Conservation (phyloP, 2,797 vertebrate species). For the Todus mexicanus region DNA sequence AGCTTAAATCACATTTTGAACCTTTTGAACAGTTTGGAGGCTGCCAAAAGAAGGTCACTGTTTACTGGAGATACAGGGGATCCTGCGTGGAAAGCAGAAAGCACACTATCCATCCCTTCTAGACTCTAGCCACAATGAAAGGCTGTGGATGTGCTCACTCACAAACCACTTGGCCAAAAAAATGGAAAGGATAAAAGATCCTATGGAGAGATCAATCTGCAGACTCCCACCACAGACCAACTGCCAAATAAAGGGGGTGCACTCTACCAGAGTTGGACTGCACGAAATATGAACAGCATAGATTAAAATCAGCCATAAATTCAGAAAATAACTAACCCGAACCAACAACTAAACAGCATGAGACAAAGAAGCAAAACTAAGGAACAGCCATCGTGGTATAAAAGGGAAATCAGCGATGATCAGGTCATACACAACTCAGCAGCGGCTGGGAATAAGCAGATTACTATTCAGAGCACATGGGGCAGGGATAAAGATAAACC, state of each 20-base stretch:
- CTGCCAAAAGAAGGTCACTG: background rate
- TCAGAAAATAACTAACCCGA: background rate
- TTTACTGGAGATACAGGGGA: background rate
- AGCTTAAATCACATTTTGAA: background rate
- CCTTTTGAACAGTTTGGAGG: background rate
- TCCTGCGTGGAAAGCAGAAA: background rate
- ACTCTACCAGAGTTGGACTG: background rate
- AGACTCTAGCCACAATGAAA: background rate
- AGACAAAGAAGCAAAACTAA: background rate
- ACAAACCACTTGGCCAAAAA: background rate
- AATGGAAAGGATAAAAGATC: background rate
- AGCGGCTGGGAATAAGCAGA: background rate
- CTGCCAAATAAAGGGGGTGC: rapidly evolving
- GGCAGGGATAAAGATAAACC: background rate
- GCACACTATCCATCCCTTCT: background rate
- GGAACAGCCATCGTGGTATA: background rate
- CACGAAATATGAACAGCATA: background rate
- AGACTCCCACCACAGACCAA: background rate
- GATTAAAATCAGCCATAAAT: background rate
- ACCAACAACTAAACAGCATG: background rate
- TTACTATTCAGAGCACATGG: conserved; percentile 38
- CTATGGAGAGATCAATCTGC: background rate
- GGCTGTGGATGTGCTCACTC: background rate
- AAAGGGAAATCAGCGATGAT: background rate
- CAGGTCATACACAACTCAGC: background rate